Base-by-base conservation (phyloP, 1,140 invertebrate genomes). In the Drosophila rufa region DNA sequence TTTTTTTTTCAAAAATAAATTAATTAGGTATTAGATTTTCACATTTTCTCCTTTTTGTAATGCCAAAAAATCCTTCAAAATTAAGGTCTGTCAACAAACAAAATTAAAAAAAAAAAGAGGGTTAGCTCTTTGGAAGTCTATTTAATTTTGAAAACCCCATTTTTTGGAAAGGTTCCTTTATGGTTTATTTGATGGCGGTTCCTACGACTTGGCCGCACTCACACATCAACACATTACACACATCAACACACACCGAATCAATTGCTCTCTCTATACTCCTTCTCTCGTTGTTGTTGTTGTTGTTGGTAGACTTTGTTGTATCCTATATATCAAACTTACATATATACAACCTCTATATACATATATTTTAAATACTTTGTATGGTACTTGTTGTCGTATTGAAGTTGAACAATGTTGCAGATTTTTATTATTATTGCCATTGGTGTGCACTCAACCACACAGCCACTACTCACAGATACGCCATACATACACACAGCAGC, bases 371-470 rank as follows among this genome's bases (percentile, higher is more conserved):
- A 75, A 83, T 65, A 71, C 66, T 87, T 61, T 80, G 30, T 77
- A 87, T 80, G 64, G 58, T 89, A 84, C 77, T 90, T 68, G 77
- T 83, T 87, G 76, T 89, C 57, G 68, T 80, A 71, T 80, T 84
- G 60, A 67, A 80, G 76, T 83, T 84, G 46, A 69, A 68, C 57
- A 82, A 76, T 85, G 75, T 86, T 86, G 80, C 77, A 62, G 65
- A 79, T 70, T 87, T 87, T 79, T 79, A 79, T 65, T 83, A 80
- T 83, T 83, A 87, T 82, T 86, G 70, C 74, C 80, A 86, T 84
- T 86, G 82, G 82, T 86, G 75, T 82, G 82, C 82, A 86, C 84
- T 82, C 81, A 75, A 80, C 83, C 83, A 68, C 68, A 76, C 47
- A 17, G 75, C 48, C 56, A 74, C 57, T 40, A 67, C 60, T 50